Percentiles rank a stretch among this genome's conserved stretches.
Conservation (phyloP, 1,140 invertebrate species). For the Polyergus mexicanus region DNA sequence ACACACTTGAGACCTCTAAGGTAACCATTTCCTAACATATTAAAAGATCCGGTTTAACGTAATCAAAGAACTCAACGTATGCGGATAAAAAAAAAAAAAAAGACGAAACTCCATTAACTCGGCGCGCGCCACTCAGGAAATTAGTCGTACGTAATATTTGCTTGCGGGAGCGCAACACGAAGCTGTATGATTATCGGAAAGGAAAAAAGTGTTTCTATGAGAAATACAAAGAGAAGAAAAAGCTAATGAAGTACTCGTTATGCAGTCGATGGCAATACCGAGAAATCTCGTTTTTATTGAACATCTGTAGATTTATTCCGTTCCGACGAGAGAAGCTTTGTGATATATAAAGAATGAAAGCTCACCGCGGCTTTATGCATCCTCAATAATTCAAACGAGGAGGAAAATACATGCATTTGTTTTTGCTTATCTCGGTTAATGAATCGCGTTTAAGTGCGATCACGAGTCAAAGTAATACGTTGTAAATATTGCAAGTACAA, state of each 20-base stretch:
- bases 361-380: background rate
- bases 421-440: conserved; percentile 31
- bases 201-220: conserved; percentile 32
- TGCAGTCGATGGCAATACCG: background rate
- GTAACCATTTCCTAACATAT: conserved; percentile 8
- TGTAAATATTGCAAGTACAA: background rate
- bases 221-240: conserved; percentile 5
- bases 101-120: conserved; percentile 22
- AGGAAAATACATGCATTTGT: conserved; percentile 29
- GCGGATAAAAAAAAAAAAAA: background rate
- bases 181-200: conserved; percentile 14
- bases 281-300: conserved; percentile 37
- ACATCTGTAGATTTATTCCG: background rate
- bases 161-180: conserved; percentile 7
- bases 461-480: background rate
- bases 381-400: conserved; percentile 10
- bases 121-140: conserved; percentile 22
- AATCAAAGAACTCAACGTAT: background rate
- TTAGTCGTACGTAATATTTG: conserved; percentile 37
- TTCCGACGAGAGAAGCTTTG: conserved; percentile 30
- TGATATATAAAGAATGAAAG: background rate
- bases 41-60: background rate
- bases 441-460: conserved; percentile 7
- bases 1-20: background rate
- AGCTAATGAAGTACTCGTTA: conserved; percentile 37